Evolutionary conservation across 2,113 vertebrate species (phyloP).

Genomic region (Recurvirostra avosetta): DNA sequence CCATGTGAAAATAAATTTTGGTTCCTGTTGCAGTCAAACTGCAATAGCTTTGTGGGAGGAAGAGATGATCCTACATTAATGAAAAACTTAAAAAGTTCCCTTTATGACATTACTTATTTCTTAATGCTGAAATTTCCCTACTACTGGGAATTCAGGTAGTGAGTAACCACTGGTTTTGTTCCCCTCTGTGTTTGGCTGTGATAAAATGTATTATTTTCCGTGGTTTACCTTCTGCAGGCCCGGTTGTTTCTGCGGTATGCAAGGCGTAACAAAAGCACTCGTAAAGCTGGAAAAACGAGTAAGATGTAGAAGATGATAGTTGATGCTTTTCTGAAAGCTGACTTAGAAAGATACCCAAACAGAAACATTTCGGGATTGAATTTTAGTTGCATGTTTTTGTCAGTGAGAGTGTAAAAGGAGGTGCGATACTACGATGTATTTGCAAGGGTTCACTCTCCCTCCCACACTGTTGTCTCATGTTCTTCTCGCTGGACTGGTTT

Average conservation of each 20-base stretch:
- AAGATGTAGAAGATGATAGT: neutral
- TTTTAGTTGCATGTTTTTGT: neutral
- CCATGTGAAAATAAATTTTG: neutral
- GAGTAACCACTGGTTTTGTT: neutral
- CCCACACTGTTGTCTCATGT: neutral
- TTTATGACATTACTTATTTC: neutral
- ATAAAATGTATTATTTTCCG: accelerated
- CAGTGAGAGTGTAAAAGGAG: neutral
- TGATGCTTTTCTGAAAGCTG: neutral
- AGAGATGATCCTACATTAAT: neutral
- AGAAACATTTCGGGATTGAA: neutral
- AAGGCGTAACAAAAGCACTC: neutral
- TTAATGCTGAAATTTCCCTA: neutral
- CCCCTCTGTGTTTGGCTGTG: neutral
- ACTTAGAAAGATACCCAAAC: neutral
- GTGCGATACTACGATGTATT: neutral
- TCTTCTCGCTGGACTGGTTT: neutral
- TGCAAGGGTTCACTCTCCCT: neutral
- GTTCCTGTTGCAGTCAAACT: neutral
- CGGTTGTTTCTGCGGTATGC: accelerated
- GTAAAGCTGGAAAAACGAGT: neutral
- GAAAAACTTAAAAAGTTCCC: neutral
- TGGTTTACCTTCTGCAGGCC: neutral
- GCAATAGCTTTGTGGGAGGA: neutral
- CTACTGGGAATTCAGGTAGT: neutral